These are phyloP conservation scores for Mycteria americana DNA, from an alignment of 2,797 vertebrate species.

Conservation along the genomic window DNA sequence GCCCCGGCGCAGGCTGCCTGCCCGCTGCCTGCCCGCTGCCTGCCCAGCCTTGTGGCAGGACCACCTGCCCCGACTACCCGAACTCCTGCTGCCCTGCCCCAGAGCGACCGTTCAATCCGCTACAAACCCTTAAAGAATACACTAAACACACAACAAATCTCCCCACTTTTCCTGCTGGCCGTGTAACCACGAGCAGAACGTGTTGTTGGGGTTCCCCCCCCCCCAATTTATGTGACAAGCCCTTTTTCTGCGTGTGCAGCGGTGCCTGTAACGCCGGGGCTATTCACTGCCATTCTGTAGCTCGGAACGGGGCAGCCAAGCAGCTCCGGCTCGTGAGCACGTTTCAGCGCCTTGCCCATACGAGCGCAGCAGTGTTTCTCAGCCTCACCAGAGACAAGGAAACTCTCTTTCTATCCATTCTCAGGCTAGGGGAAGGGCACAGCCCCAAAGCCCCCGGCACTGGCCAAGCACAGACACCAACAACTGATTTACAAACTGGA, in stretches of 20 bases:
- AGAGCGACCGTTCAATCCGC: neutral
- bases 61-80: neutral
- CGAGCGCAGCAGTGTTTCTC: rapidly evolving
- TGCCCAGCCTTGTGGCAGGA: neutral
- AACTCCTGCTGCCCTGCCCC: neutral
- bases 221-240: neutral
- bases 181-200: rapidly evolving
- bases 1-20: neutral
- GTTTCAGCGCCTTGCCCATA: neutral
- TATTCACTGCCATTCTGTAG: neutral
- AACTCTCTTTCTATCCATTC: neutral
- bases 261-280: rapidly evolving
- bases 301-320: neutral
- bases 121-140: neutral
- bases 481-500: neutral
- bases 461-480: neutral
- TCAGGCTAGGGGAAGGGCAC: neutral
- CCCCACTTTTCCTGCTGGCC: neutral
- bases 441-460: rapidly evolving
- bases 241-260: neutral
- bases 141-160: neutral
- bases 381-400: neutral
- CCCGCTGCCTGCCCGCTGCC: neutral
- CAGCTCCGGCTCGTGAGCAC: rapidly evolving
- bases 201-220: no score